Conservation (phyloP, 53 echinoderm and acorn worm species). For the Antedon mediterranea region DNA sequence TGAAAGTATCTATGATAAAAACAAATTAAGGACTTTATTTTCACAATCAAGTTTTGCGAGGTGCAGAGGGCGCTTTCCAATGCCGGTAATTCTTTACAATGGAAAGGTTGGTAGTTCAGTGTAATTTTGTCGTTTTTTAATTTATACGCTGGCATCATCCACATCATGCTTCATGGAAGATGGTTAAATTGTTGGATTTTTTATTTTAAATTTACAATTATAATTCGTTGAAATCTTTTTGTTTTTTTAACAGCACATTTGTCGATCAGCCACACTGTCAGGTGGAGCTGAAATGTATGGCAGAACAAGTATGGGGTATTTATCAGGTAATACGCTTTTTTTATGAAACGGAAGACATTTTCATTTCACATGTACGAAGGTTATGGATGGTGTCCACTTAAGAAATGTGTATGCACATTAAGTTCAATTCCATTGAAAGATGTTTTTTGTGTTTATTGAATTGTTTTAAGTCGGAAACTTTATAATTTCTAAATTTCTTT, state of each 20-base stretch:
- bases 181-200: no score
- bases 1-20: conserved; percentile 71
- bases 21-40: conserved; percentile 75
- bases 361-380: no score
- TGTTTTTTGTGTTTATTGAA: no score
- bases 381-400: no score
- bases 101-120: conserved; percentile 59
- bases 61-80: conserved; percentile 76
- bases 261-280: conserved; percentile 76
- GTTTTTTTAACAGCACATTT: conserved; percentile 49
- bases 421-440: no score
- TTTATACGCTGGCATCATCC: no score
- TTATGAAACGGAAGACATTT: no score
- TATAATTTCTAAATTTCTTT: no score
- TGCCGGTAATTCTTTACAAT: conserved; percentile 79
- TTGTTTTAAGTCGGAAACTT: no score
- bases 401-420: no score
- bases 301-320: conserved; percentile 62
- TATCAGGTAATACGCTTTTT: conserved; percentile 47
- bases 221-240: not conserved
- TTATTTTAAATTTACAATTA: not conserved
- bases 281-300: conserved; percentile 92
- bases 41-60: conserved; percentile 71
- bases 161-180: no score
- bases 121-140: not conserved